Evolutionary conservation across 1,140 invertebrate species (phyloP), one percentile per base, ranked within the genome.

Genomic region (Drosophila leontia): DNA sequence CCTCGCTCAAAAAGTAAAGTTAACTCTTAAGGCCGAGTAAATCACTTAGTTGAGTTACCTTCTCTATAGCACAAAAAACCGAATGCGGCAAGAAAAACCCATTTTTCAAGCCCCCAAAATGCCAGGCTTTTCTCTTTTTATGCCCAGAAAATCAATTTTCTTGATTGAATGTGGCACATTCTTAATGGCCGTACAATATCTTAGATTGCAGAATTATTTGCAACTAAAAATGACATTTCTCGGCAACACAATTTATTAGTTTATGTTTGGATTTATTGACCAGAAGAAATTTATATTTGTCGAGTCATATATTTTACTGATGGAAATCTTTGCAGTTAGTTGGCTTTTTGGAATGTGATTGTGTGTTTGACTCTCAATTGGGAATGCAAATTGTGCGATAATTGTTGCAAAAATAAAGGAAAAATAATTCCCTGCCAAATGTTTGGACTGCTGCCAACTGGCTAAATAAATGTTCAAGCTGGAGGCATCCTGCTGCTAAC

Each of bases 261-360:
- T 69, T 68, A 68, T 55, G 37, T 68, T 41, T 39, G 50, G 34
- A 70, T 71, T 71, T 71, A 71, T 57, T 71, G 63, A 55, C 67
- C 63, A 69, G 34, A 69, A 68, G 62, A 70, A 70, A 47, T 50
- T 26, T 37, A n/a, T 19, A 47, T 70, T 32, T 53, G 63, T 53
- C 42, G 63, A 68, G n/a, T 68, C 62, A 68, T 68, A 56, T 56
- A 68, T 68, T 68, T 53, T 26, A 19, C 42, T 44, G 29, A 34
- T 35, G 17, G 7, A 23, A 61, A 37, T 56, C 45, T 45, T 45
- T 19, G 19, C 23, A 56, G 53, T 39, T 56, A 39, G 53, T 44
- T 62, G 15, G 32, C 11, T 29, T 7, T 26, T 56, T 45, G n/a
- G 26, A 26, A 61, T 63, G 29, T 17, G 35, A 32, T 63, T 19